phyloP scores from a whole-genome alignment of 2,113 vertebrate species.

The Canis aureus region DNA sequence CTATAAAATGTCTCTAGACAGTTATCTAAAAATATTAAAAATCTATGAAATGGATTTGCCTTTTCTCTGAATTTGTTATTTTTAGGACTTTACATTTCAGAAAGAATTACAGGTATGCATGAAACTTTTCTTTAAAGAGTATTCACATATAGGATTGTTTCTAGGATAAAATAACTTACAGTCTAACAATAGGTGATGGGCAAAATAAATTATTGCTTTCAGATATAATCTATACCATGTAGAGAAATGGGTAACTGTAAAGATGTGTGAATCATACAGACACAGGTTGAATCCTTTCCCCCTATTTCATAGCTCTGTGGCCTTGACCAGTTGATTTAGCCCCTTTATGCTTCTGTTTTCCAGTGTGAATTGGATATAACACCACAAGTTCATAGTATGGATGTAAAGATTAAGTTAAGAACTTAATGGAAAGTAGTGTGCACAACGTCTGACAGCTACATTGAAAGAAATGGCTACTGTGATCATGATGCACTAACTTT shows the following conservation, averaged over 20 bases:
- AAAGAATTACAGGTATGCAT: background rate
- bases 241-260: background rate
- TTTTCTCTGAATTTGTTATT: background rate
- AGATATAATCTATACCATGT: background rate
- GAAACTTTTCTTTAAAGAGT: background rate
- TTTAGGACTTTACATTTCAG: background rate
- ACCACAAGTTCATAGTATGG: too few species aligned
- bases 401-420: too few species aligned
- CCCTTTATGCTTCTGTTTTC: background rate
- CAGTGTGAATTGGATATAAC: background rate
- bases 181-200: background rate
- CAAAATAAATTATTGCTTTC: slow-evolving; percentile 4
- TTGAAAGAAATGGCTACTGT: too few species aligned
- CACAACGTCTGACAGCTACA: too few species aligned
- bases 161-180: background rate
- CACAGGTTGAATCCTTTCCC: background rate
- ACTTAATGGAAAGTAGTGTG: too few species aligned
- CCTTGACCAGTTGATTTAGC: background rate
- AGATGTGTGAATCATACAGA: background rate
- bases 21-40: background rate
- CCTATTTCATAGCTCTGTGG: background rate
- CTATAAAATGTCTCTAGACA: background rate
- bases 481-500: too few species aligned
- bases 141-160: background rate
- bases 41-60: background rate